Evolutionary conservation across 2,797 vertebrate species (phyloP), one percentile per base, ranked within the genome.

Genomic region (Coregonus suidteri): DNA sequence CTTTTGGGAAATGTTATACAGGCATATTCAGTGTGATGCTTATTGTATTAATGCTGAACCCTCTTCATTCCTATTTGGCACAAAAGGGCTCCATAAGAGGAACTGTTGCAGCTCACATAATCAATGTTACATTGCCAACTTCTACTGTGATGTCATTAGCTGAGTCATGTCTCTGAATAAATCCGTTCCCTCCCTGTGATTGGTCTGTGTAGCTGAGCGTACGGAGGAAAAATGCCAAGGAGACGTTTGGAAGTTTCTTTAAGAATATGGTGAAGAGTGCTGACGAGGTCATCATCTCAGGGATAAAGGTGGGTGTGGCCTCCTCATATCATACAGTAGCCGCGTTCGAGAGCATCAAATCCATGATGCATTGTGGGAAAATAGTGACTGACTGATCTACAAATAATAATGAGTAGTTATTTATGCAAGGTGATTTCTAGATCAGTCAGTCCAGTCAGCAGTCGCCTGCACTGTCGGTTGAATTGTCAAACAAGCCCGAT

Each of bases 211-310:
- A 99, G 98, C 94, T 99, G 84, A 99, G 88, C 14, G 98, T 99
- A 80, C 94, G 98, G 74, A 94, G 97, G 85, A 99, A 99, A 93
- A 99, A 98, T 82, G 97, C 96, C 25, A 99, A 99, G 90, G 98
- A 99, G 87, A 94, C 99, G 96, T 97, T 99, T 93, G 98, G 97
- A 73, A 97, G 97, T 35, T 99, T 99, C 92, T 96, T 99, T 82
- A 98, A 97, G 93, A 99, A 95, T 79, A 94, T 99, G 91, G 97
- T 97, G 62, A 99, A 99, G 90, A 95, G 94, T 77, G 98, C 98
- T 62, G 98, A 99, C 85, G 98, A 99, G 91, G 96, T 99, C 77
- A 94, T 99, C 11, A 96, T 98, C 89, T 97, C 98, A 82, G 97
- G 98, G 85, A 93, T 97, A 83, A 99, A 99, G 96, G 98, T 99